Evolutionary conservation across 2,797 vertebrate genomes (phyloP), one percentile per base, ranked within the genome.

Genomic region (Tadarida brasiliensis): DNA sequence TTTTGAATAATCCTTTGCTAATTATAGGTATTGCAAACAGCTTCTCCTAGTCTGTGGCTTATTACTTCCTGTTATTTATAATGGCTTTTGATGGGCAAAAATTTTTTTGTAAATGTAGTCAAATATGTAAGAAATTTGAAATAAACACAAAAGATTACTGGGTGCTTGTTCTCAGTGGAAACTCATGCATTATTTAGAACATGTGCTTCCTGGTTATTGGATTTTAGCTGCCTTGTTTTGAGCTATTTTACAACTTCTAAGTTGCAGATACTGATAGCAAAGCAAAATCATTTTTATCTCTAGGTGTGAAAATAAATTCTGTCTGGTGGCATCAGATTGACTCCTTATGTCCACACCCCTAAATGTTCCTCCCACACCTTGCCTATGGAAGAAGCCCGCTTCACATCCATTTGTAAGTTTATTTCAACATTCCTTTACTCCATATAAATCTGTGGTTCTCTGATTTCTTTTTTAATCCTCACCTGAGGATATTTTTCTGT

Each of bases 251-350:
- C 14, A 81, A 51, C n/a, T 92, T 77, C 82, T 68, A 74, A 80
- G 5, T 87, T 49, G 35, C 59, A 56, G 26, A 82, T 54, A 49
- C 61, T 80, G 35, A 56, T 15, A 92, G 24, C 86, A 76, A 47
- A 51, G 65, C 44, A 94, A 90, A 83, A 83, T 83, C 54, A 78
- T 61, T 94, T n/a, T 78, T 77, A 35, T 90, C 65, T 87, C 83
- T 70, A 68, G 20, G 80, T 17, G 49, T n/a, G 19, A 84, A 94
- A 92, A 78, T 86, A 24, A 70, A 83, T 54, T 86, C 84, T 86
- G 12, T n/a, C 73, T 86, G 63, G n/a, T 30, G 20, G 44, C 47
- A 14, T 44, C 82, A 28, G 24, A 9, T 19, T 24, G 68, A 59
- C 26, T 68, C 44, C n/a, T 47, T 70, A 39, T 68, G 30, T 63